A percentile compares a stretch with the other conserved stretches of the same genome.
Conservation (phyloP, 2,113 vertebrate species). For the Gymnobelideus leadbeateri region DNA sequence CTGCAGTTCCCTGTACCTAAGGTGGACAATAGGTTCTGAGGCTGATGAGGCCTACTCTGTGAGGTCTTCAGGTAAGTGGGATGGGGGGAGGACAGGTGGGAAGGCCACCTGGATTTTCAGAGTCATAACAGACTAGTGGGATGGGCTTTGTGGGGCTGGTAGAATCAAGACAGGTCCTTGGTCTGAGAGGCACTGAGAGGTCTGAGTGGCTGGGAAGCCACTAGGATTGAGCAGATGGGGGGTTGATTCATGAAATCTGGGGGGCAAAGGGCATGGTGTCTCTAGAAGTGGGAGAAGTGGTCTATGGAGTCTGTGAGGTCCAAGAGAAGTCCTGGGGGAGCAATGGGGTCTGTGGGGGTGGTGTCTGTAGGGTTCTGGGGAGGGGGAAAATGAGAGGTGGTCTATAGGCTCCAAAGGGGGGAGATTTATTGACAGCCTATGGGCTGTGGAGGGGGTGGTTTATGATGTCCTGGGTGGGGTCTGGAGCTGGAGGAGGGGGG, state of each 20-base stretch:
- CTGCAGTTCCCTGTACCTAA: background rate
- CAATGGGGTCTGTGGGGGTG: no score
- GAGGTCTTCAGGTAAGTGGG: background rate
- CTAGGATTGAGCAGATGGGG: background rate
- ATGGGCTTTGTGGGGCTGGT: background rate
- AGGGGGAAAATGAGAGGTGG: no score
- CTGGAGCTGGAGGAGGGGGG: no score
- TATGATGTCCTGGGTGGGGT: background rate
- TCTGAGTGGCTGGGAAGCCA: constrained; percentile 26
- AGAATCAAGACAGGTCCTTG: background rate
- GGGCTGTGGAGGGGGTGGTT: no score
- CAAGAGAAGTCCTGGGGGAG: no score
- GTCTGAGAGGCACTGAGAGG: background rate
- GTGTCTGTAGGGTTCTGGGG: background rate
- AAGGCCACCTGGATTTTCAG: background rate
- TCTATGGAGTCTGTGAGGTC: no score
- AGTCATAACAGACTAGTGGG: background rate
- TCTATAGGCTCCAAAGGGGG: no score
- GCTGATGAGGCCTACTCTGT: no score
- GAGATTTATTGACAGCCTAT: no score
- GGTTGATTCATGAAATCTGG: constrained; percentile 17
- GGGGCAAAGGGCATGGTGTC: background rate
- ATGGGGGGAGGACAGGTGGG: background rate
- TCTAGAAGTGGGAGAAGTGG: background rate
- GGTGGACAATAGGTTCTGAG: background rate